A percentile compares a stretch with the other conserved stretches of the same genome.
phyloP scores from a whole-genome alignment of 2,888 invertebrate genomes.

The Abrostola triplasia region DNA sequence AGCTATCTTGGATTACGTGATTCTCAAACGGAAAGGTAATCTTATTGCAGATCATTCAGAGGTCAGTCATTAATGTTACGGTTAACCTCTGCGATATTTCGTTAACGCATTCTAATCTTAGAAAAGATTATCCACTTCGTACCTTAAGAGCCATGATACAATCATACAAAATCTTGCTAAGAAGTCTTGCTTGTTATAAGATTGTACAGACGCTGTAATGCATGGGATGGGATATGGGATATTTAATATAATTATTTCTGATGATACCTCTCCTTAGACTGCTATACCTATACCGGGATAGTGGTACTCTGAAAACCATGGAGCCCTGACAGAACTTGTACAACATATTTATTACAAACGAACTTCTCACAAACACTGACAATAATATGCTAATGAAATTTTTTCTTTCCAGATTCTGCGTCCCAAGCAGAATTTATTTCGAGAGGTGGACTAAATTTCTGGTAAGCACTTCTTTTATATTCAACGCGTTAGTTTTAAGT shows the following conservation, averaged over 20 bases:
- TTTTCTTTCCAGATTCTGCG: constrained; percentile 65
- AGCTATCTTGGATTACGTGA: neutral
- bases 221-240: too few species aligned
- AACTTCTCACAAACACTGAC: constrained; percentile 10
- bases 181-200: too few species aligned
- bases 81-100: constrained; percentile 25
- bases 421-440: constrained; percentile 51
- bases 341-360: constrained; percentile 17
- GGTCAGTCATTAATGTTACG: constrained; percentile 21
- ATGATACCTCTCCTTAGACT: too few species aligned
- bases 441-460: constrained; percentile 63
- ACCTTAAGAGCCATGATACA: constrained; percentile 9
- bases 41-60: constrained; percentile 4
- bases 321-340: neutral
- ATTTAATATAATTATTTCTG: too few species aligned
- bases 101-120: constrained; percentile 40
- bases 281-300: too few species aligned
- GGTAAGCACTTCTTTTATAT: constrained; percentile 61
- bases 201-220: too few species aligned
- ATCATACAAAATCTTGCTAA: too few species aligned
- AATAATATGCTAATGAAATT: neutral
- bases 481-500: constrained; percentile 33
- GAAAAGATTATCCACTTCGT: constrained; percentile 36
- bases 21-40: constrained; percentile 13
- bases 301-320: too few species aligned